These are phyloP conservation scores for Oxyteleia sp. DNA, from an alignment of 2,888 invertebrate species.

Conservation along the genomic window DNA sequence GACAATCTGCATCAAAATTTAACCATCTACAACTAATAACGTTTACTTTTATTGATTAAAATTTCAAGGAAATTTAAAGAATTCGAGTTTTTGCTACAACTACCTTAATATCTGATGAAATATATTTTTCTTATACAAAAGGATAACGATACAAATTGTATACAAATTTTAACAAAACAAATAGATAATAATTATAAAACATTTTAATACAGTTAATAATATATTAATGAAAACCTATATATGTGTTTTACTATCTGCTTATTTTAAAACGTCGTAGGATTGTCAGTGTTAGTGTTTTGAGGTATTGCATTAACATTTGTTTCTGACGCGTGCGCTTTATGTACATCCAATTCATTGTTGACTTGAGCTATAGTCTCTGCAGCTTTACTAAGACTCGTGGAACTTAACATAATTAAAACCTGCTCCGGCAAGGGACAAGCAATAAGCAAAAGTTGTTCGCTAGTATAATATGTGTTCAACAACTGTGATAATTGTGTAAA, in stretches of 20 bases:
- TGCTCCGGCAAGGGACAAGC: slow-evolving; percentile 98
- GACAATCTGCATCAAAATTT: too few relatives aligned
- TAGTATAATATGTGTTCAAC: slow-evolving; percentile 92
- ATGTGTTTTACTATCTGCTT: neutral
- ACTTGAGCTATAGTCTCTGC: slow-evolving; percentile 34
- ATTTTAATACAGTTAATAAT: neutral
- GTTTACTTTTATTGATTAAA: too few relatives aligned
- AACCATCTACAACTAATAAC: too few relatives aligned
- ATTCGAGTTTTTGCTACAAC: too few relatives aligned
- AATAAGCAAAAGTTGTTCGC: slow-evolving; percentile 94
- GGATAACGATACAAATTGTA: neutral
- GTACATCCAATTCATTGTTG: slow-evolving; percentile 13
- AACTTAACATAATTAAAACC: slow-evolving; percentile 95
- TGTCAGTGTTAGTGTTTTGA: neutral
- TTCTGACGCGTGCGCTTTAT: slow-evolving; percentile 16
- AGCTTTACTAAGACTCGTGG: slow-evolving; percentile 89
- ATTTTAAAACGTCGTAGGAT: neutral
- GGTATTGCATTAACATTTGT: neutral
- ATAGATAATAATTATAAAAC: neutral
- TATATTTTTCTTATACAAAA: neutral
- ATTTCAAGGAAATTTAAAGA: too few relatives aligned
- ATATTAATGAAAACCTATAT: neutral
- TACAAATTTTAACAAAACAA: slow-evolving; percentile 2
- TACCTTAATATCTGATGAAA: too few relatives aligned
- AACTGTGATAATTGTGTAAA: slow-evolving; percentile 95